These are phyloP conservation scores for Gymnothorax reevesii DNA, from an alignment of 2,797 vertebrate genomes.

Conservation along the genomic window DNA sequence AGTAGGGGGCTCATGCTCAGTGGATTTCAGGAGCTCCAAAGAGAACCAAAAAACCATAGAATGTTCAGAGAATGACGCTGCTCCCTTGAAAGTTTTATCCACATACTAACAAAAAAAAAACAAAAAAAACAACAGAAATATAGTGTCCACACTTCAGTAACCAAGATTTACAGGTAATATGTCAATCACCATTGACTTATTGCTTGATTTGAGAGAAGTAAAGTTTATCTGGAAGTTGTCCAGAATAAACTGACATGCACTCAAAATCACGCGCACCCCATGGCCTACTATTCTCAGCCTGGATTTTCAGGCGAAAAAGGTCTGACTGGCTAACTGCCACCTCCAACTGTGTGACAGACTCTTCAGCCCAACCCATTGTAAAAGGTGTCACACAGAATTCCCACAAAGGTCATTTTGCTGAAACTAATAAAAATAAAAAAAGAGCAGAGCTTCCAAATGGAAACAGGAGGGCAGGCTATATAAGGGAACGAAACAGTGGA, in stretches of 20 bases:
- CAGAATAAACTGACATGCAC: background rate
- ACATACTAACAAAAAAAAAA: background rate
- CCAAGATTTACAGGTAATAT: background rate
- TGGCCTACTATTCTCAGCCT: background rate
- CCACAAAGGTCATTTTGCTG: background rate
- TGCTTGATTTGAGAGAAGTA: background rate
- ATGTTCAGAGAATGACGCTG: background rate
- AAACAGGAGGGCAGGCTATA: background rate
- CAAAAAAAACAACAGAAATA: background rate
- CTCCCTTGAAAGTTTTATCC: background rate
- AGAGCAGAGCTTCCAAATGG: background rate
- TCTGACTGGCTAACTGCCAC: background rate
- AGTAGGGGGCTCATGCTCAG: slow-evolving; percentile 50
- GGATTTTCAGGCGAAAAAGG: slow-evolving; percentile 8
- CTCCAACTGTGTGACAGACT: background rate
- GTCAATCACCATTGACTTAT: background rate
- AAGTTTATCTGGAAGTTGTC: background rate
- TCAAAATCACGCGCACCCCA: background rate
- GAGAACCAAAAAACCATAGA: background rate
- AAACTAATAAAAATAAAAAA: background rate
- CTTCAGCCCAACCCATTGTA: background rate
- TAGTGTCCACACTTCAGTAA: background rate
- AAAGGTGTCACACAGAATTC: background rate
- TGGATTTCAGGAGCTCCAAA: background rate
- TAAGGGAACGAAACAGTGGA: slow-evolving; percentile 2